phyloP scores from a whole-genome alignment of 2,113 vertebrate species.

The Menidia beryllina region DNA sequence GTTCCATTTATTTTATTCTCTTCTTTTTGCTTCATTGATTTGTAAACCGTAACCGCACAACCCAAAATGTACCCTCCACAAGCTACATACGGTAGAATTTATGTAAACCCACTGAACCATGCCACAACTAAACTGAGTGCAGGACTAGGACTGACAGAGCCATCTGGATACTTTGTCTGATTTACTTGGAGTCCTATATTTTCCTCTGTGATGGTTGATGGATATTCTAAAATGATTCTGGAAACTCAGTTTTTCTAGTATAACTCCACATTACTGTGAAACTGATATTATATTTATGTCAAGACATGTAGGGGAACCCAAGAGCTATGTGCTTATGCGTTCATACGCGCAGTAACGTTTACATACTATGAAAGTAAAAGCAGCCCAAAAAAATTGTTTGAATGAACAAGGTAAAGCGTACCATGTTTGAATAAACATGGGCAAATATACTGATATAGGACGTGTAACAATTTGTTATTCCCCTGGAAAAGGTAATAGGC shows the following conservation, averaged over 20 bases:
- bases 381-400: not conserved
- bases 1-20: slow-evolving; percentile 45
- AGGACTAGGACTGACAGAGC: slow-evolving; percentile 10
- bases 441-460: not conserved
- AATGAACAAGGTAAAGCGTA: too few species aligned
- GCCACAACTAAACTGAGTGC: slow-evolving; percentile 21
- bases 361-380: slow-evolving; percentile 2
- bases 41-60: slow-evolving; percentile 29
- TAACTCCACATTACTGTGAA: too few species aligned
- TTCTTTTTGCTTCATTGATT: slow-evolving; percentile 42
- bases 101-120: slow-evolving; percentile 40
- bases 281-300: slow-evolving; percentile 25
- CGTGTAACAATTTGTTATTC: slow-evolving; percentile 44
- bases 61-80: slow-evolving; percentile 31
- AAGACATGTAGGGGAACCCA: slow-evolving; percentile 8
- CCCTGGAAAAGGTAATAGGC: slow-evolving; percentile 55
- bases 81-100: slow-evolving; percentile 36
- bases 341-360: too few species aligned
- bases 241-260: too few species aligned
- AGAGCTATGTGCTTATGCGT: slow-evolving; percentile 1
- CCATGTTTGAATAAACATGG: too few species aligned
- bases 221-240: not conserved
- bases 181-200: not conserved
- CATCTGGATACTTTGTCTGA: slow-evolving; percentile 17
- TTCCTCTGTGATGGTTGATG: slow-evolving; percentile 13